These are phyloP conservation scores for Heliocidaris tuberculata DNA, from an alignment of 35 echinoderm and acorn worm species.

Conservation along the genomic window DNA sequence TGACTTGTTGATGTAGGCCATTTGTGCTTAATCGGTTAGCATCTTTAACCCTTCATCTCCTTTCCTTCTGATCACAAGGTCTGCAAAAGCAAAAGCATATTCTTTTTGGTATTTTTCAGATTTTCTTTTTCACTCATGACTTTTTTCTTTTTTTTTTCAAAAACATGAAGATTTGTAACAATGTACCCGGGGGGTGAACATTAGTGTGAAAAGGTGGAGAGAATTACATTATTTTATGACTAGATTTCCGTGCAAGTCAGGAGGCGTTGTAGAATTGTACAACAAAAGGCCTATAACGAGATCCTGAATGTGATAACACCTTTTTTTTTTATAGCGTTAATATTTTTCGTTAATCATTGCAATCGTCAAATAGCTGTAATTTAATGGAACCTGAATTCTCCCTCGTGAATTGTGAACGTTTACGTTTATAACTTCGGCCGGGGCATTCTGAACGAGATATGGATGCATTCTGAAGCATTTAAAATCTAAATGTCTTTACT, in stretches of 20 bases:
- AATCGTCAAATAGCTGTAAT: neutral
- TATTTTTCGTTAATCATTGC: neutral
- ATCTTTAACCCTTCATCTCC: neutral
- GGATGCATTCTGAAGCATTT: neutral
- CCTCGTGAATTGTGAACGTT: neutral
- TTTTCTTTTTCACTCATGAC: neutral
- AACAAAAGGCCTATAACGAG: neutral
- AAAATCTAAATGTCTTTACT: no score
- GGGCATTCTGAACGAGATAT: neutral
- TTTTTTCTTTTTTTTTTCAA: neutral
- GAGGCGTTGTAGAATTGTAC: neutral
- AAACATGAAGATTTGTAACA: neutral
- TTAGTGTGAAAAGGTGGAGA: neutral
- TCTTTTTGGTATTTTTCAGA: neutral
- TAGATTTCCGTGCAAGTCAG: neutral
- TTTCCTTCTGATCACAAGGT: neutral
- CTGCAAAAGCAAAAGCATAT: neutral
- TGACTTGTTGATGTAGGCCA: neutral
- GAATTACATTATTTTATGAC: neutral
- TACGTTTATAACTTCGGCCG: neutral
- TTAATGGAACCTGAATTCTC: neutral
- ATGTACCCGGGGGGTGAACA: neutral
- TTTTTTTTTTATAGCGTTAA: neutral
- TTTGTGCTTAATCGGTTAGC: neutral
- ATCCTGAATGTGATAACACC: neutral